Conservation (phyloP, 2,888 invertebrate genomes). For the Ethmia dodecea region DNA sequence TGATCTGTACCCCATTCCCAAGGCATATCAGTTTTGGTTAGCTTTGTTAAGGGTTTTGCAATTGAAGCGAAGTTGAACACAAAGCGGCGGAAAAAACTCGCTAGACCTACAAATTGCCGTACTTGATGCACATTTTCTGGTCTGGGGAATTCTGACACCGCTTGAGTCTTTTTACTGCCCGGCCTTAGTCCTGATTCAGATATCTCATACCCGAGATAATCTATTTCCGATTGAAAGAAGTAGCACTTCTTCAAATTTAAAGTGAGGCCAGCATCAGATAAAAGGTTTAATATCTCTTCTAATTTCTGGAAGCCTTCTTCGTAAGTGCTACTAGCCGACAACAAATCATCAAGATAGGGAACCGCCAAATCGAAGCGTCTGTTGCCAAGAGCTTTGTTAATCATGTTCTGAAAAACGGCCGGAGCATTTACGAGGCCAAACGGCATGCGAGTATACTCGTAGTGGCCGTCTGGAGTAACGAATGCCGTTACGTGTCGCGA, state of each 20-base stretch:
- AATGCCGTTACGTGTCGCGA: slow-evolving; percentile 31
- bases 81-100: slow-evolving; percentile 8
- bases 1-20: slow-evolving; percentile 11
- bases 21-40: slow-evolving; percentile 5
- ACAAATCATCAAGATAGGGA: slow-evolving; percentile 11
- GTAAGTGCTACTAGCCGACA: slow-evolving; percentile 2
- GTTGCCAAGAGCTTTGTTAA: slow-evolving; percentile 1
- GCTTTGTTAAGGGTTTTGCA: slow-evolving; percentile 2
- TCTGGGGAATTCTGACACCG: slow-evolving; percentile 1
- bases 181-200: slow-evolving; percentile 1
- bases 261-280: slow-evolving; percentile 6
- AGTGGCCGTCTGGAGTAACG: slow-evolving; percentile 30
- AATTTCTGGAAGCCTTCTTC: slow-evolving; percentile 6
- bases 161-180: background rate
- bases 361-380: slow-evolving; percentile 3
- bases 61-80: slow-evolving; percentile 1
- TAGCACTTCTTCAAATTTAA: slow-evolving; percentile 12
- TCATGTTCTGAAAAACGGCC: slow-evolving; percentile 13
- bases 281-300: background rate
- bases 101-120: slow-evolving; percentile 4
- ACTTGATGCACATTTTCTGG: slow-evolving; percentile 7
- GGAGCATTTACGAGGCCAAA: slow-evolving; percentile 27
- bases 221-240: slow-evolving; percentile 5
- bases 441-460: slow-evolving; percentile 23
- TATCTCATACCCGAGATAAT: slow-evolving; percentile 2